Evolutionary conservation across 2,797 vertebrate species (phyloP).

Genomic region (Lemur catta): DNA sequence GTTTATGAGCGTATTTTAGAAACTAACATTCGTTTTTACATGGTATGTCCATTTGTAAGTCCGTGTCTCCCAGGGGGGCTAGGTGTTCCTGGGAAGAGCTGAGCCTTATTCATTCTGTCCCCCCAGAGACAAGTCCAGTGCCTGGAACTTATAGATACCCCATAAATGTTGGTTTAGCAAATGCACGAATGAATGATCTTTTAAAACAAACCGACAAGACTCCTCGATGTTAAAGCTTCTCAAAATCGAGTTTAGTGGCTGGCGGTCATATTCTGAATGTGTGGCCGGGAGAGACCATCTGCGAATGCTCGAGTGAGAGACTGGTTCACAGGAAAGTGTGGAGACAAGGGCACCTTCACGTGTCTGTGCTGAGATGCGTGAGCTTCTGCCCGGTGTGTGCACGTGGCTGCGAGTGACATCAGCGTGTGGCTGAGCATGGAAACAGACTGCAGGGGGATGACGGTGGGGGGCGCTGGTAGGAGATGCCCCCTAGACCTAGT

Average conservation of each 20-base stretch:
- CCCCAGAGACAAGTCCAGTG: background rate
- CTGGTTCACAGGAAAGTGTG: background rate
- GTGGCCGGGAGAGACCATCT: background rate
- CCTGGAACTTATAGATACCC: background rate
- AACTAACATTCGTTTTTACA: background rate
- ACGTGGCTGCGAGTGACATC: rapidly evolving
- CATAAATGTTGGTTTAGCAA: background rate
- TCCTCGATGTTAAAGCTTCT: background rate
- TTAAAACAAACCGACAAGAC: background rate
- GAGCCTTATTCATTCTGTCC: background rate
- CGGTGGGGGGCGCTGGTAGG: rapidly evolving
- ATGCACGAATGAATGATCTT: background rate
- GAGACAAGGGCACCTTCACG: background rate
- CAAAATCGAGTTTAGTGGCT: background rate
- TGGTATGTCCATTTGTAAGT: background rate
- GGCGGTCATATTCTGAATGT: background rate
- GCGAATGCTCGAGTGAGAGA: background rate
- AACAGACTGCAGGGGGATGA: too few relatives aligned
- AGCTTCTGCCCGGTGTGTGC: background rate
- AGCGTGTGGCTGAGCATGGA: background rate
- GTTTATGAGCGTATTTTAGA: background rate
- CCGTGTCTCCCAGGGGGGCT: background rate
- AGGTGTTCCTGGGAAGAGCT: background rate
- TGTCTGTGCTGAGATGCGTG: background rate
- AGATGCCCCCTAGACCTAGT: too few relatives aligned